Base-by-base conservation (phyloP, 1,140 invertebrate genomes). In the Liolophura sinensis region DNA sequence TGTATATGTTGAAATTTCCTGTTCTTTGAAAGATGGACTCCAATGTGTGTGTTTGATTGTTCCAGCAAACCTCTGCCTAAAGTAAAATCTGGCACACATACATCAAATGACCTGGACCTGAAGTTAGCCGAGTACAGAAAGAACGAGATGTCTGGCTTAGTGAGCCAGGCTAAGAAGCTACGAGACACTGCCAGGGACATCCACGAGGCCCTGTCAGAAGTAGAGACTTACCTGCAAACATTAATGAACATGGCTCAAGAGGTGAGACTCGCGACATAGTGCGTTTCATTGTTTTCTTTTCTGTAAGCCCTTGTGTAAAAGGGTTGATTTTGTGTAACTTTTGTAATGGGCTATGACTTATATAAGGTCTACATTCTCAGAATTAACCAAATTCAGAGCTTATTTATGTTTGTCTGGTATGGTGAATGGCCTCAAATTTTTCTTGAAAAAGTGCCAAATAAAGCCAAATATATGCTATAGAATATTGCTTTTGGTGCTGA, bases 81-180 rank as follows among this genome's bases (percentile, higher is more conserved):
- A 27, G 78, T 81, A 24, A 54, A 78, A 22, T 71, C 76, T n/a
- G 82, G 83, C 0, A 64, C 71, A 5, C 83, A 86, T 70, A 65
- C 78, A 12, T 62, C 73, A 51, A 87, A 85, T 54, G 83, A 86
- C 40, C 76, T 87, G 16, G 86, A 87, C 71, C 66, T 58, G n/a
- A 64, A 82, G 40, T 69, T 84, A 61, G 56, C 69, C 15, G 57
- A 74, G 15, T 75, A 81, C 46, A 70, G 86, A 11, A 60, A 74
- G 25, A 69, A 61, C 12, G 84, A 85, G 63, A 61, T 87, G 58
- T 62, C 77, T 31, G 54, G 65, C 27, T 74, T 87, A 51, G 62
- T 71, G 12, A 69, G 82, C 7, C 63, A 76, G 62, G 80, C 81
- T 7, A 71, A 68, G 20, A 70, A 76, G 18, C 69, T 86, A 12